Percentiles rank a stretch among this genome's conserved stretches.
Conservation (phyloP, 2,113 vertebrate species). For the Neotragus moschatus region DNA sequence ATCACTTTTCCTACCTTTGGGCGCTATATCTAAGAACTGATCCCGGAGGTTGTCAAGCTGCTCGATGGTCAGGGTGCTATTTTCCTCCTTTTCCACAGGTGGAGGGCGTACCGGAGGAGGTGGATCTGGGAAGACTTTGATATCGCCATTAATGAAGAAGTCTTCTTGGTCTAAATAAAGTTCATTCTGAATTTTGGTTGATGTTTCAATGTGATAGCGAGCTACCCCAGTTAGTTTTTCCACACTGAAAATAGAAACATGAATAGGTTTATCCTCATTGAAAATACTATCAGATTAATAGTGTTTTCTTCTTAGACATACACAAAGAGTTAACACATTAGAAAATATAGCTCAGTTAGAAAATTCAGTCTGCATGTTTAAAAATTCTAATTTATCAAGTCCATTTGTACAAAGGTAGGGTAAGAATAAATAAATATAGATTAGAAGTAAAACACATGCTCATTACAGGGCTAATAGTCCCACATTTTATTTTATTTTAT, state of each 20-base stretch:
- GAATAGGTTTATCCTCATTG: constrained; percentile 1
- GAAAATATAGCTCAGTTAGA: neutral
- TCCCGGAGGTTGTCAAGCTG: constrained; percentile 84
- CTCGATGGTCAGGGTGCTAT: constrained; percentile 79
- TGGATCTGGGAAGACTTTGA: constrained; percentile 79
- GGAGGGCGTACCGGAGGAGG: constrained; percentile 68
- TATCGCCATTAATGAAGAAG: constrained; percentile 86
- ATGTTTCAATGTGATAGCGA: constrained; percentile 85
- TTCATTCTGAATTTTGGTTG: constrained; percentile 84
- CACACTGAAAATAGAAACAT: constrained; percentile 81
- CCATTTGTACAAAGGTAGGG: neutral
- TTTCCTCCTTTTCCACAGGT: constrained; percentile 75
- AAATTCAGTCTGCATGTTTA: neutral
- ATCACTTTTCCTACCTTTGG: constrained; percentile 83
- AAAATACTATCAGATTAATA: neutral
- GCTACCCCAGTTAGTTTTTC: constrained; percentile 86
- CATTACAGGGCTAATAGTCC: neutral
- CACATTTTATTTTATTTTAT: neutral
- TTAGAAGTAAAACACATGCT: neutral
- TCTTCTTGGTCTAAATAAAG: constrained; percentile 83
- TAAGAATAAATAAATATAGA: neutral
- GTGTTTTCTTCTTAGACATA: neutral
- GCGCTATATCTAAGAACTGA: constrained; percentile 83
- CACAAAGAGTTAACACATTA: neutral
- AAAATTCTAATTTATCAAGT: neutral